These are phyloP conservation scores for Argopecten irradians DNA, from an alignment of 1,140 invertebrate genomes.

Conservation along the genomic window DNA sequence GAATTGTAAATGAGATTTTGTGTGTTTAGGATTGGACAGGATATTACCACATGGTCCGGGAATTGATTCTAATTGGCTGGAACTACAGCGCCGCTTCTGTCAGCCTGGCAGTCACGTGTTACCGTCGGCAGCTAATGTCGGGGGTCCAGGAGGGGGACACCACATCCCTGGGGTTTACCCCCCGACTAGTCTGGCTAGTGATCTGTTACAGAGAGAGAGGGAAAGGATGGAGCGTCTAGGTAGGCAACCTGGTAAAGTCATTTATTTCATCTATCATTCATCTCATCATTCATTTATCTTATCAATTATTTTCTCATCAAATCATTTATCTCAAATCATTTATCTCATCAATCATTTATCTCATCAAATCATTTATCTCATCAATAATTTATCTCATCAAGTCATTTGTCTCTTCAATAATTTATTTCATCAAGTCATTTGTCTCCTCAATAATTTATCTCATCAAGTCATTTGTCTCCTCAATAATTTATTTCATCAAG, in stretches of 20 bases:
- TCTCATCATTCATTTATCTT: too few relatives aligned
- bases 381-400: too few relatives aligned
- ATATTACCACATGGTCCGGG: slow-evolving; percentile 59
- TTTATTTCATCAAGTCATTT: too few relatives aligned
- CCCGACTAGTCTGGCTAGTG: slow-evolving; percentile 78
- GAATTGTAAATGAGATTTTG: background rate
- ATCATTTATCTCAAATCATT: too few relatives aligned
- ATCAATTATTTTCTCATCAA: too few relatives aligned
- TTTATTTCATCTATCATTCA: too few relatives aligned
- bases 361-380: too few relatives aligned
- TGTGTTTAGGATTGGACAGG: background rate
- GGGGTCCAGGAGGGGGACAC: slow-evolving; percentile 57
- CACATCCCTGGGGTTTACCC: slow-evolving; percentile 82
- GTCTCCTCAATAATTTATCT: too few relatives aligned
- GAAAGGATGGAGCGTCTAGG: slow-evolving; percentile 84
- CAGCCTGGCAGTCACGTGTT: slow-evolving; percentile 54
- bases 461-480: too few relatives aligned
- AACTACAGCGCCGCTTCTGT: slow-evolving; percentile 86
- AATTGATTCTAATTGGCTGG: slow-evolving; percentile 94
- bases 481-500: too few relatives aligned
- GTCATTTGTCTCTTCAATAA: too few relatives aligned
- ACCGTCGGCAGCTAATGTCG: slow-evolving; percentile 40
- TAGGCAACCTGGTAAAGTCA: slow-evolving; percentile 51
- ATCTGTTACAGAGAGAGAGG: slow-evolving; percentile 88
- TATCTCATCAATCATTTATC: too few relatives aligned